Evolutionary conservation across 2,113 vertebrate species (phyloP).

Genomic region (Scophthalmus maximus): DNA sequence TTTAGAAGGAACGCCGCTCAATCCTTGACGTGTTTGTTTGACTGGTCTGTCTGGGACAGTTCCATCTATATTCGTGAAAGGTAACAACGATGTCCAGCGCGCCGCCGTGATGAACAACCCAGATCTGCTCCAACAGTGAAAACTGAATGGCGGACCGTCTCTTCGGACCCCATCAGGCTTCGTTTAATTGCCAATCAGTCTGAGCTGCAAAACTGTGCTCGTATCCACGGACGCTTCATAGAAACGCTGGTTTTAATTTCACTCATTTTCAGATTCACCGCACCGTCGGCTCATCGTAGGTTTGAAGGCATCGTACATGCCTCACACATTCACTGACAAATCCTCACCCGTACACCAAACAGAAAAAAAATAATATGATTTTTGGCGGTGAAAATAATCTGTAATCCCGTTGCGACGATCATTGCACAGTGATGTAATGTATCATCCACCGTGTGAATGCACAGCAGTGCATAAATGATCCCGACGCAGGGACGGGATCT

Average conservation of each 20-base stretch:
- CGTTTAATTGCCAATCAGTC: slow-evolving; percentile 26
- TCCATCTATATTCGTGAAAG: slow-evolving; percentile 22
- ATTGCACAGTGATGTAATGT: not conserved
- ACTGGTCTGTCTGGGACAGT: not conserved
- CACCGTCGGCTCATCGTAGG: not conserved
- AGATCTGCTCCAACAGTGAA: slow-evolving; percentile 14
- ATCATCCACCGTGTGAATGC: not conserved
- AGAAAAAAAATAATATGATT: slow-evolving; percentile 7
- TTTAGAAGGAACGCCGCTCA: not conserved
- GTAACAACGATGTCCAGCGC: not conserved
- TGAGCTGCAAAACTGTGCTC: slow-evolving; percentile 8
- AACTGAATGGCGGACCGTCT: not conserved
- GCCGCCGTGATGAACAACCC: slow-evolving; percentile 7
- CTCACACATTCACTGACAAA: slow-evolving; percentile 2
- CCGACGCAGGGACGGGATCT: not conserved
- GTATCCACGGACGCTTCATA: not conserved
- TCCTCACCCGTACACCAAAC: not conserved
- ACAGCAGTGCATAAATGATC: slow-evolving; percentile 4
- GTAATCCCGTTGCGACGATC: not conserved
- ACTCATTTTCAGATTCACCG: not conserved
- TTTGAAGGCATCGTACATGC: not conserved
- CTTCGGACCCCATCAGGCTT: not conserved
- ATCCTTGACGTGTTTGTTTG: slow-evolving; percentile 6
- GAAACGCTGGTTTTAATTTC: not conserved
- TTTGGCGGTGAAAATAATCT: not conserved